Percentiles rank a stretch among this genome's conserved stretches.
Conservation (phyloP, 2,888 invertebrate genomes). For the Cerastoderma edule region DNA sequence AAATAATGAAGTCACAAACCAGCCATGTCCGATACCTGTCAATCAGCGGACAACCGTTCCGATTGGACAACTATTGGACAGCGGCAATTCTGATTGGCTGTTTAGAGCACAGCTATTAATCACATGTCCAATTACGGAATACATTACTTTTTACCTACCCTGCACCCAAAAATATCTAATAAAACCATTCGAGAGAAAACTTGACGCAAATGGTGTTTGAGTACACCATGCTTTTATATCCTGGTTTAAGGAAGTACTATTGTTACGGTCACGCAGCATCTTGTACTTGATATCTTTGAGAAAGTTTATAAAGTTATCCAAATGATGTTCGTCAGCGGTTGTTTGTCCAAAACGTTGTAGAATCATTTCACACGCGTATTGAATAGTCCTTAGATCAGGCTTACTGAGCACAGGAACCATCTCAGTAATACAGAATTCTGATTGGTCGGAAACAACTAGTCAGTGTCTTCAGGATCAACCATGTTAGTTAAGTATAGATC, state of each 20-base stretch:
- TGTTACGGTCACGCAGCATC: not conserved
- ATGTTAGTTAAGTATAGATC: too few relatives aligned
- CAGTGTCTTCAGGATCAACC: too few relatives aligned
- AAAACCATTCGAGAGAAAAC: not conserved
- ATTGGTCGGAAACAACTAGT: too few relatives aligned
- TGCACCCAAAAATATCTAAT: not conserved
- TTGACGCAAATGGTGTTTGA: not conserved
- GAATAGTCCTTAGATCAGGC: too few relatives aligned
- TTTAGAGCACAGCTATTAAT: not conserved
- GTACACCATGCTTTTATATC: not conserved
- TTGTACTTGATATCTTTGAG: not conserved
- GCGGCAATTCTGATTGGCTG: slow-evolving; percentile 6
- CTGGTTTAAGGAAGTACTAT: not conserved
- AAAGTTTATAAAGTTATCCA: not conserved
- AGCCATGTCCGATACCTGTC: slow-evolving; percentile 4
- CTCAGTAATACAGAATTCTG: too few relatives aligned
- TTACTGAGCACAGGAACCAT: too few relatives aligned
- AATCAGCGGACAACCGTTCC: not conserved
- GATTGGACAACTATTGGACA: not conserved
- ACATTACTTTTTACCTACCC: too few relatives aligned
- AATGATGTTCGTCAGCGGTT: too few relatives aligned
- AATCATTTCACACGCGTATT: too few relatives aligned
- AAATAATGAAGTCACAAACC: slow-evolving; percentile 15
- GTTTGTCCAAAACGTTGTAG: too few relatives aligned
- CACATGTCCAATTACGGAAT: not conserved